Conservation (phyloP, 1,140 invertebrate species). For the Condylostylus longicornis region DNA sequence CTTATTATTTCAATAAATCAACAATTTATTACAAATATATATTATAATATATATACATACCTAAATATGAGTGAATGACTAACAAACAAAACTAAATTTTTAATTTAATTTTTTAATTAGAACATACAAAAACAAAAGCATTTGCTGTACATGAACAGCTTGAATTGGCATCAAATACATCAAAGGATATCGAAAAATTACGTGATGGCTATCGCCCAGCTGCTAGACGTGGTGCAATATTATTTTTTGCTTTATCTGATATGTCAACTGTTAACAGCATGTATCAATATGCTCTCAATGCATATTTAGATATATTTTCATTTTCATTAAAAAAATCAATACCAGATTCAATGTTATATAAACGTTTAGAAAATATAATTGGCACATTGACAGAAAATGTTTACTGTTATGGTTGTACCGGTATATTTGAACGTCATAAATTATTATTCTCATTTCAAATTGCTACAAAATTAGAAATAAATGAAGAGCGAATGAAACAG, state of each 20-base stretch:
- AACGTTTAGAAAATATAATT: slow-evolving; percentile 66
- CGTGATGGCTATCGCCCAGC: slow-evolving; percentile 68
- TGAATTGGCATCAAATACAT: slow-evolving; percentile 52
- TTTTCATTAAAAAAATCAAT: slow-evolving; percentile 63
- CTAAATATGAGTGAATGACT: too few relatives aligned
- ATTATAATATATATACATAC: too few relatives aligned
- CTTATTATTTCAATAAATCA: too few relatives aligned
- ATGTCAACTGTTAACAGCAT: slow-evolving; percentile 73
- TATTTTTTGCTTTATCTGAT: slow-evolving; percentile 78
- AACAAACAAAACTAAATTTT: too few relatives aligned
- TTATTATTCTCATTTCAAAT: slow-evolving; percentile 83
- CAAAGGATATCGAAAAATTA: slow-evolving; percentile 58
- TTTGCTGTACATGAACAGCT: slow-evolving; percentile 60
- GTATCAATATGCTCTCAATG: slow-evolving; percentile 79
- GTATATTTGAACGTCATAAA: slow-evolving; percentile 82
- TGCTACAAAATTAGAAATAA: slow-evolving; percentile 62
- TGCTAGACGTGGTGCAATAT: slow-evolving; percentile 66
- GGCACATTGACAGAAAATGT: slow-evolving; percentile 68
- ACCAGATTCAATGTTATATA: slow-evolving; percentile 52
- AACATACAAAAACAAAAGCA: slow-evolving; percentile 74
- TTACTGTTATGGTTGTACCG: slow-evolving; percentile 79
- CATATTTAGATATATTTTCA: slow-evolving; percentile 65
- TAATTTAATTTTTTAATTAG: too few relatives aligned
- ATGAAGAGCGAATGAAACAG: slow-evolving; percentile 43
- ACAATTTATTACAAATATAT: too few relatives aligned